Base-by-base conservation (phyloP, 2,888 invertebrate species). In the Dromius quadrimaculatus region DNA sequence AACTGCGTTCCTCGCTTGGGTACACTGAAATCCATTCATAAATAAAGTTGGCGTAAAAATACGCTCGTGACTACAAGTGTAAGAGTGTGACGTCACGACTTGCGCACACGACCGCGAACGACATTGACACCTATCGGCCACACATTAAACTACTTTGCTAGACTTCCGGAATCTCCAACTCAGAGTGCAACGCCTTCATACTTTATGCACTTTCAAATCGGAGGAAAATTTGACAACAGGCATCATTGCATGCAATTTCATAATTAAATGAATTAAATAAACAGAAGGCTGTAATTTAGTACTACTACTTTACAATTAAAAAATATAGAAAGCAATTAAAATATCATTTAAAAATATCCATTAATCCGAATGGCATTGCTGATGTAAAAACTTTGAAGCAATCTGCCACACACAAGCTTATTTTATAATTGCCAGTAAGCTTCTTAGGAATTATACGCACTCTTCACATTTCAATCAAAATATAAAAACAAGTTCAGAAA, bases 101-200 rank as follows among this genome's bases (percentile, higher is more conserved):
- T 45, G 61, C 54, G 70, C 62, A 41, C 62, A 70, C 70, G 61
- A 69, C 54, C 69, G 69, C 69, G 69, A 69, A 69, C 50, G 69
- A 70, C 70, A 70, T 47, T 70, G 34, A 70, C 70, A 70, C 70
- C 70, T 70, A 70, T 34, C 34, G 70, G 70, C 70, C 50, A 70
- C 62, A 62, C 62, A 50, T 11, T 43, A 23, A 32, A 68, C 59
- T 68, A 59, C 34, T 32, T 32, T 22, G 15, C 34, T 57, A 34
- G 15, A 57, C 57, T 57, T 57, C 57, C 57, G 28, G 57, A 28
- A 57, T 57, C 57, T 23, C 17, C 32, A 6, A 32, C 9, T 4
- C 5, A 32, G 8, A 6, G 32, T 32, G 8, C 4, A 32, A 32
- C 9, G 5, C 9, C 4, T 6, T 32, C 32, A 32, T n/a, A n/a